These are phyloP conservation scores for Triplophysa yarkandensis DNA, from an alignment of 2,797 vertebrate genomes.

Conservation along the genomic window DNA sequence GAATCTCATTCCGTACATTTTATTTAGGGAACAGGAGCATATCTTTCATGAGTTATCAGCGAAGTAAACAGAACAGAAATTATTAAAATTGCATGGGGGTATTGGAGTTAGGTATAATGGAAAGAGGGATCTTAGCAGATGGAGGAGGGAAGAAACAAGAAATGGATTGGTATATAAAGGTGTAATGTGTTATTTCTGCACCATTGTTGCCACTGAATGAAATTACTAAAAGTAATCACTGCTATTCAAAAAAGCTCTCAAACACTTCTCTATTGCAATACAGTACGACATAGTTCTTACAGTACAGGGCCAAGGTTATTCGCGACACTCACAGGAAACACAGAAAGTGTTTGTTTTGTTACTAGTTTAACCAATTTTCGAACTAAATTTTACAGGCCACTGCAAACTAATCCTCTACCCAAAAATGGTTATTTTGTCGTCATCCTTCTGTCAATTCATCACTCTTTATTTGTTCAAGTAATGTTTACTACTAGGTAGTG, in stretches of 20 bases:
- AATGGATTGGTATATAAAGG: not conserved
- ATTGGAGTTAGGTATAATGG: slow-evolving; percentile 24
- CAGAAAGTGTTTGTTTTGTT: no score
- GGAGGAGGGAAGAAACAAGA: not conserved
- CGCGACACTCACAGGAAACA: no score
- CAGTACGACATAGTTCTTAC: not conserved
- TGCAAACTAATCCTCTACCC: no score
- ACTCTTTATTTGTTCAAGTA: no score
- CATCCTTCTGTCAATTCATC: no score
- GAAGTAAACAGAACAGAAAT: slow-evolving; percentile 42
- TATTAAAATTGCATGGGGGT: slow-evolving; percentile 54
- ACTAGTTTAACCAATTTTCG: no score
- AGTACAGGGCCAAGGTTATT: not conserved
- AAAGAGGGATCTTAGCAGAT: not conserved
- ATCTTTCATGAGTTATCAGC: slow-evolving; percentile 39
- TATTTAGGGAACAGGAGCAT: slow-evolving; percentile 22
- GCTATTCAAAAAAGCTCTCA: not conserved
- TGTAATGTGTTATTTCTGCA: not conserved
- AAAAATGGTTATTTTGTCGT: no score
- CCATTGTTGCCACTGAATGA: not conserved
- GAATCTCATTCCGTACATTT: slow-evolving; percentile 3
- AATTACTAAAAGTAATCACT: not conserved
- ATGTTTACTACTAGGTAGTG: no score
- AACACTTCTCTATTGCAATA: not conserved
- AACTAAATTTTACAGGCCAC: no score